Evolutionary conservation across 2,888 invertebrate species (phyloP), one percentile per base, ranked within the genome.

Genomic region (Ochropleura plecta): DNA sequence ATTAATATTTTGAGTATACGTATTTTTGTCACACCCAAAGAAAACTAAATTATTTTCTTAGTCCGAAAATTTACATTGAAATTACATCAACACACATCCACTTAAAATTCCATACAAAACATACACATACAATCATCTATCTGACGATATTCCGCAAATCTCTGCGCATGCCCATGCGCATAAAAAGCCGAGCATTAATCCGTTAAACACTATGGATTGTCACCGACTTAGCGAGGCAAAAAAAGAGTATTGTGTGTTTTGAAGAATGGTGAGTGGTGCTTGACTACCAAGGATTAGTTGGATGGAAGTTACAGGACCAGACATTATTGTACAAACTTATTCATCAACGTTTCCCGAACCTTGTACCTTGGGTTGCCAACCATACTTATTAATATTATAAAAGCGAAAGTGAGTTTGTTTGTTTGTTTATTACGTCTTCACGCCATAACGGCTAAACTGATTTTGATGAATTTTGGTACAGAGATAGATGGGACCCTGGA

Each of bases 161-260:
- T 18, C 40, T 64, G 30, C 55, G 70, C 68, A 40, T 70, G 84
- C 74, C 6, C 30, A 30, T n/a, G 16, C 59, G 14, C 16, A 63
- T 40, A 46, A 51, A 69, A 69, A 48, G 6, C 57, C n/a, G 14
- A 46, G 4, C 0, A 3, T 18, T 79, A 83, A 81, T 81, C 81
- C n/a, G 46, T 67, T 74, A 60, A 74, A 83, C 49, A 48, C 64
- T 53, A 6, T 59, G 66, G 73, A 59, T 70, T 79, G 84, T 83
- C 66, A 53, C 55, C 62, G 69, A 62, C 64, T 60, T 66, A 57
- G 51, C 60, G 44, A 20, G 1, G 10, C 30, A 40, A 66, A 59
- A 55, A 71, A 78, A 20, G 0, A 1, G 80, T 67, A 70, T 73
- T 81, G 42, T 70, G 70, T 83, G 67, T 46, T 66, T 30, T 14